These are phyloP conservation scores for Xerus inauris DNA, from an alignment of 2,113 vertebrate species.

Conservation along the genomic window DNA sequence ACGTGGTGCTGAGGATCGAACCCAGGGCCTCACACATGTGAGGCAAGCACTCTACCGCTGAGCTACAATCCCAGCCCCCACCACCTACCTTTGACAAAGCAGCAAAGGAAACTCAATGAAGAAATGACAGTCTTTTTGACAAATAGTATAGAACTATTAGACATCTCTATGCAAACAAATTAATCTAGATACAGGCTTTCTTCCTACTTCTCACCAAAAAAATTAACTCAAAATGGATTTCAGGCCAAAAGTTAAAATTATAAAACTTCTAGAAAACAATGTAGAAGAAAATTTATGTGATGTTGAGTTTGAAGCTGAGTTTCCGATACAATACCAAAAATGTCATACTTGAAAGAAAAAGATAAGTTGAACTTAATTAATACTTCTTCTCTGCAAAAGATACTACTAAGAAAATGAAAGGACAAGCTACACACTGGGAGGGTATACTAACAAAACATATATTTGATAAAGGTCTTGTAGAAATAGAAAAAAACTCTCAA, in stretches of 20 bases:
- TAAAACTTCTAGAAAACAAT: slow-evolving; percentile 16
- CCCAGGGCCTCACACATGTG: too few relatives aligned
- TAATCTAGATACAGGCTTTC: background rate
- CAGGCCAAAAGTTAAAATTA: background rate
- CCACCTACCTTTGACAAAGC: background rate
- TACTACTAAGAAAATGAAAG: slow-evolving; percentile 11
- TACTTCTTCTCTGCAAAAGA: background rate
- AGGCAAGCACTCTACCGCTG: too few relatives aligned
- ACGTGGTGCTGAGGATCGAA: too few relatives aligned
- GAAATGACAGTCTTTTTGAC: background rate
- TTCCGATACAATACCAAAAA: slow-evolving; percentile 12
- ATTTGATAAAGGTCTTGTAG: background rate
- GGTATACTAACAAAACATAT: slow-evolving; percentile 25
- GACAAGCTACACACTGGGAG: background rate
- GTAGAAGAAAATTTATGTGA: slow-evolving; percentile 11
- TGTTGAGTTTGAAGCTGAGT: background rate
- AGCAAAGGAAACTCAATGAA: background rate
- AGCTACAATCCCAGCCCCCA: too few relatives aligned
- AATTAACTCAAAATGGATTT: background rate
- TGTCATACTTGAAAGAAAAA: background rate
- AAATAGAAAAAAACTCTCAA: background rate
- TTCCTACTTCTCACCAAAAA: background rate
- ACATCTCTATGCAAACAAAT: background rate
- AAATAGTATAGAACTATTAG: background rate
- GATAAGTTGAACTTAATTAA: background rate